Base-by-base conservation (phyloP, 2,113 vertebrate genomes). In the Herpetotheres cachinnans region DNA sequence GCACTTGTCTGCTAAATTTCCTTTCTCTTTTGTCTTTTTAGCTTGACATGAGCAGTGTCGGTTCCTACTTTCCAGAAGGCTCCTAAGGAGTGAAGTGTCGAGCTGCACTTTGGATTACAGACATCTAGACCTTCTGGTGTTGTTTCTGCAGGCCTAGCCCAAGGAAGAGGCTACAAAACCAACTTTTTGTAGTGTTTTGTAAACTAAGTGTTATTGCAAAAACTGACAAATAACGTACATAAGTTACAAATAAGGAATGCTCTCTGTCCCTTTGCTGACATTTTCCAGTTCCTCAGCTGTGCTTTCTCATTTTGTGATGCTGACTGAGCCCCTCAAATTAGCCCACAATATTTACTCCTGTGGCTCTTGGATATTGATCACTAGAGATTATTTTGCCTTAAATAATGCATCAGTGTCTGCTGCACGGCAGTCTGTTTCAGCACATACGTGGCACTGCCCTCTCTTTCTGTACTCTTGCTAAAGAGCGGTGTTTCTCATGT, bases 21-120 rank as follows among this genome's bases (percentile, higher is more conserved):
- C 13, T 86, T 90, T 94, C 59, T 91, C 46, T 87, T 88, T 92
- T 82, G 21, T 93, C 49, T 86, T 93, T 92, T 22, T 21, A 98
- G 97, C 85, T 90, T 98, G 87, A 96, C 97, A 90, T 97, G 70
- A 97, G 73, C 74, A 36, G n/a, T 10, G 47, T 11, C 15, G 62
- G 74, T 66, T 62, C 49, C 42, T 47, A 0, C 89, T 59, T 82
- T 16, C 82, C 77, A 65, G 66, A 61, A 90, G 13, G 81, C 78
- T 89, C 70, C 78, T 22, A 34, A 85, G 91, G 82, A 91, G 91
- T 65, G 49, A 84, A 72, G 14, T 42, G n/a, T 85, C 90, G 62
- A 83, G 50, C 81, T 82, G 78, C 93, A 46, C 74, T 88, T 85
- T 59, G 89, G 66, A 87, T 89, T 36, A 59, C 73, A 58, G 81